phyloP scores from a whole-genome alignment of 2,888 invertebrate species.

The Nephrotoma appendiculata region DNA sequence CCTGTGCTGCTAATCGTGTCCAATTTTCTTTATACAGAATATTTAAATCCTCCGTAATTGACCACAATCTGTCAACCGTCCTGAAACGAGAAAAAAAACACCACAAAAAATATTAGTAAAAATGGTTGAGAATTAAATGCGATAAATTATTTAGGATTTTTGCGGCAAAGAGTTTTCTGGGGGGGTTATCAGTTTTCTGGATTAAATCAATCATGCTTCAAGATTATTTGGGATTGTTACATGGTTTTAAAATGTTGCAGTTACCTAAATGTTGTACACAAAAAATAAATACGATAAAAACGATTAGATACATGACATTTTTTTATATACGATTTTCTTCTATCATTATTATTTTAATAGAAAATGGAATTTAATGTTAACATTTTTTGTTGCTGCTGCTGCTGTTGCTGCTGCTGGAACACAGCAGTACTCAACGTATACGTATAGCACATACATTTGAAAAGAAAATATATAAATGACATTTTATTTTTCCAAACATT shows the following conservation, averaged over 20 bases:
- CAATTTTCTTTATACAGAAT: slow-evolving; percentile 84
- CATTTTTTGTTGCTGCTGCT: background rate
- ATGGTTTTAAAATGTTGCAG: background rate
- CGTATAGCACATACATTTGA: background rate
- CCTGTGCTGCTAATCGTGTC: slow-evolving; percentile 75
- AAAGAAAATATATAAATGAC: background rate
- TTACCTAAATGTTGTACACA: background rate
- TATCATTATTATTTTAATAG: background rate
- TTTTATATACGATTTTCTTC: background rate
- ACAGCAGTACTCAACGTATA: background rate
- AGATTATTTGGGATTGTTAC: background rate
- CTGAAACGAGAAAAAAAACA: slow-evolving; percentile 18
- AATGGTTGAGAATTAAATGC: background rate
- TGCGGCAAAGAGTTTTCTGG: background rate
- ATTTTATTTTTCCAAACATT: background rate
- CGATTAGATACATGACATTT: background rate
- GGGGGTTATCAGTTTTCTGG: background rate
- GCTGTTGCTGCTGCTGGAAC: background rate
- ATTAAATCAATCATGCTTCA: background rate
- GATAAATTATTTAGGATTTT: background rate
- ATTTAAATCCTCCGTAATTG: slow-evolving; percentile 74
- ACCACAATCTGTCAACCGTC: slow-evolving; percentile 71
- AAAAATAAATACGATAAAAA: background rate
- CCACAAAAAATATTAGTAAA: background rate
- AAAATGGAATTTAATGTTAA: background rate